phyloP scores from a whole-genome alignment of 1,140 invertebrate genomes.

The Brachionus koreanus region DNA sequence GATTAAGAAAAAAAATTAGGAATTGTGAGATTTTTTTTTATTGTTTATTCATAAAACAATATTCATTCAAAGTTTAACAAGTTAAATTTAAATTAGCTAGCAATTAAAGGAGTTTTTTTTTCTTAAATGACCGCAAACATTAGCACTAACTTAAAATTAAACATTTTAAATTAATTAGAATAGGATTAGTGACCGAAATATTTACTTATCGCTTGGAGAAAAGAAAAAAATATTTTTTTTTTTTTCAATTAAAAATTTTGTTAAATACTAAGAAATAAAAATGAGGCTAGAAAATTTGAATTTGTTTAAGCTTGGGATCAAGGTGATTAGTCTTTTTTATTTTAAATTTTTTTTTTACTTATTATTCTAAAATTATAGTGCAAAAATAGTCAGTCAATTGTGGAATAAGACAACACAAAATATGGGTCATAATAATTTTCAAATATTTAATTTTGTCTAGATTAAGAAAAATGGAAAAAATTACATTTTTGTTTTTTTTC shows the following conservation, averaged over 20 bases:
- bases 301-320: neutral
- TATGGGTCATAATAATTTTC: neutral
- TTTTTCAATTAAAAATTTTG: neutral
- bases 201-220: neutral
- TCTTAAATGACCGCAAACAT: neutral
- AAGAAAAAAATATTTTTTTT: neutral
- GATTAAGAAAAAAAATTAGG: too few species aligned
- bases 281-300: neutral
- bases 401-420: neutral
- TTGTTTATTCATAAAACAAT: too few species aligned
- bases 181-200: conserved; percentile 1
- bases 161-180: neutral
- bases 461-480: neutral
- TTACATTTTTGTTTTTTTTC: neutral
- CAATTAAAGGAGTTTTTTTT: neutral
- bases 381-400: neutral
- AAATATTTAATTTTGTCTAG: conserved; percentile 29
- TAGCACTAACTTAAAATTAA: neutral
- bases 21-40: too few species aligned
- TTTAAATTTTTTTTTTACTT: neutral
- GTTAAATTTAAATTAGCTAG: too few species aligned
- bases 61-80: too few species aligned
- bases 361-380: neutral
- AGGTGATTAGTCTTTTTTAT: neutral
- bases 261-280: neutral